Evolutionary conservation across 2,113 vertebrate species (phyloP), one percentile per base, ranked within the genome.

Genomic region (Bujurquina vittata): DNA sequence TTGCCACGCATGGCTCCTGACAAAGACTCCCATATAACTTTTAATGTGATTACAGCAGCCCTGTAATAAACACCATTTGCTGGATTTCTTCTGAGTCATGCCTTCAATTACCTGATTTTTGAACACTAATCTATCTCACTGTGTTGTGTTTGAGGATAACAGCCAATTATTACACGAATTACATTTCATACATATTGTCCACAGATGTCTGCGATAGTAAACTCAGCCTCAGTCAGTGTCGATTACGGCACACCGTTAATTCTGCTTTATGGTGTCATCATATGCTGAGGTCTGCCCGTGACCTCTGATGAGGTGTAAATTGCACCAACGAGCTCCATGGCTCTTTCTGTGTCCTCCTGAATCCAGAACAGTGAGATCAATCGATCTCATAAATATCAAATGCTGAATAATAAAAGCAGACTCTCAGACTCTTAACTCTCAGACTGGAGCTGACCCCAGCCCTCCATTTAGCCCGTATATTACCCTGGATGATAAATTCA

Each of bases 301-400:
- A 89, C 90, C 88, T 72, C 65, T 74, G 85, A 84, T 6, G 74
- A 87, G 87, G 80, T 56, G 80, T 90, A 89, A 87, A 90, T 86
- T 33, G 57, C 77, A 14, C 33, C 75, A 37, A 62, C 49, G 15
- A 75, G 83, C 80, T 81, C 33, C 59, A 1, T 75, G 4, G 15
- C 80, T 87, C 81, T n/a, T 29, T 33, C 57, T 10, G 10, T 18
- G 77, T 43, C 73, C 29, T 15, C 80, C 43, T 10, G 60, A 54
- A 58, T 73, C 56, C 4, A 20, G 3, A 74, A 63, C 72, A 0
- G 57, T 0, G 46, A 33, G 10, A 83, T 87, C 67, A 59, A 72
- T 88, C 63, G 6, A 10, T 77, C 87, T 84, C 90, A 76, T 91
- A 91, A 91, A 91, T 88, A 87, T 72, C 43, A 56, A 67, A 79